A percentile compares a stretch with the other conserved stretches of the same genome.
These are phyloP conservation scores for Dusona sp. DNA, from an alignment of 2,888 invertebrate species.

Conservation along the genomic window DNA sequence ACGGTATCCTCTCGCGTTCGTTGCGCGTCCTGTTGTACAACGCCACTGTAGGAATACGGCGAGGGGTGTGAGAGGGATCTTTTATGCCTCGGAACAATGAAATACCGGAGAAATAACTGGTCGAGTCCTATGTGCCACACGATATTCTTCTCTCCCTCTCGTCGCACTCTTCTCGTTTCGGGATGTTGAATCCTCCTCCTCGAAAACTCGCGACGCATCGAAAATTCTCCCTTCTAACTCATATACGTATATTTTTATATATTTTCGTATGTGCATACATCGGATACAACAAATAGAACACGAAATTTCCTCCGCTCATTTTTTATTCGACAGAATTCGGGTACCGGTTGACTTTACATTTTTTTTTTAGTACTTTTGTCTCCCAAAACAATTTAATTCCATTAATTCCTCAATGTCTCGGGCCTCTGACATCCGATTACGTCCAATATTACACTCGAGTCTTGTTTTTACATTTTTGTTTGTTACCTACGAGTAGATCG, in stretches of 20 bases:
- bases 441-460: not conserved
- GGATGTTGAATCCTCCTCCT: not conserved
- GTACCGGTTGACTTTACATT: not conserved
- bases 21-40: not conserved
- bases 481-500: not conserved
- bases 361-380: not conserved
- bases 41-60: not conserved
- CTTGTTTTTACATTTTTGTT: not conserved
- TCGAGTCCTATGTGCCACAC: not conserved
- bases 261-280: not conserved
- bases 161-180: not conserved
- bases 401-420: not conserved
- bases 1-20: not conserved
- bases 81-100: slow-evolving; percentile 5
- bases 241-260: not conserved
- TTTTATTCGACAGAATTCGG: not conserved
- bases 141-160: not conserved
- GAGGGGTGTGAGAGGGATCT: not conserved
- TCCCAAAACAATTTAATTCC: not conserved
- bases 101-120: slow-evolving; percentile 2
- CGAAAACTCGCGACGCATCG: not conserved
- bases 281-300: not conserved
- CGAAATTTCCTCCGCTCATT: not conserved
- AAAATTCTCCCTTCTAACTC: not conserved
- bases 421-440: not conserved